Conservation (phyloP, 1,140 invertebrate species). For the Drosophila pandora region DNA sequence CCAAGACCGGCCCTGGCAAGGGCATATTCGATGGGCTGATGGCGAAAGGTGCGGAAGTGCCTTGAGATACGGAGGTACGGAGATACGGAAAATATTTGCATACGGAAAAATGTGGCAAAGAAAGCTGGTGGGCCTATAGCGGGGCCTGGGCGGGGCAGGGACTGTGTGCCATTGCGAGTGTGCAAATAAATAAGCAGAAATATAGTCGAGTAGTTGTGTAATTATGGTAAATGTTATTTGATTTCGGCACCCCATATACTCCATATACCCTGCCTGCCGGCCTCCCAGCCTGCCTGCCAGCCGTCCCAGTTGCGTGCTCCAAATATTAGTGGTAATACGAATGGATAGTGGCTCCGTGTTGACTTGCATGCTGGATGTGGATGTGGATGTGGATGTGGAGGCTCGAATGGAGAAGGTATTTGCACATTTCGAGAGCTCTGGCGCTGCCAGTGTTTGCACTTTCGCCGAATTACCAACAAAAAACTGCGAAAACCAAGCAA, state of each 20-base stretch:
- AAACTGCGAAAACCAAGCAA: conserved; percentile 25
- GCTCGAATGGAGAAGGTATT: conserved; percentile 23
- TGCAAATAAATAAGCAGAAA: conserved; percentile 53
- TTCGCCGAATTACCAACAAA: conserved; percentile 46
- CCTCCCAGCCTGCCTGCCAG: background rate
- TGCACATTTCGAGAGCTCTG: conserved; percentile 51
- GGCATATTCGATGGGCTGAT: background rate
- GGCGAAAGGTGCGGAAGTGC: conserved; percentile 61
- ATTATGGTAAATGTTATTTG: conserved; percentile 63
- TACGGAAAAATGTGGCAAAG: conserved; percentile 51
- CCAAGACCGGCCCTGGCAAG: background rate
- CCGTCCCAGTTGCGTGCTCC: conserved; percentile 39
- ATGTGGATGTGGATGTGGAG: conserved; percentile 3
- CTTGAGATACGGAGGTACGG: conserved; percentile 26
- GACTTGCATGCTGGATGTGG: background rate
- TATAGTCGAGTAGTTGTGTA: conserved; percentile 62
- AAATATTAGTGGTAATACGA: conserved; percentile 27
- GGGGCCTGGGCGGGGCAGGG: too few relatives aligned
- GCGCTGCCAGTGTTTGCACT: conserved; percentile 43
- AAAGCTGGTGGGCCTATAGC: too few relatives aligned
- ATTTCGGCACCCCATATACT: conserved; percentile 35
- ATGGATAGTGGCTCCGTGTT: background rate
- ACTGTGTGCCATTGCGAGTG: conserved; percentile 4
- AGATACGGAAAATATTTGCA: conserved; percentile 60
- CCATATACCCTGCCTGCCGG: background rate